A percentile compares a stretch with the other conserved stretches of the same genome.
phyloP scores from a whole-genome alignment of 2,113 vertebrate species.

The Zingel zingel region DNA sequence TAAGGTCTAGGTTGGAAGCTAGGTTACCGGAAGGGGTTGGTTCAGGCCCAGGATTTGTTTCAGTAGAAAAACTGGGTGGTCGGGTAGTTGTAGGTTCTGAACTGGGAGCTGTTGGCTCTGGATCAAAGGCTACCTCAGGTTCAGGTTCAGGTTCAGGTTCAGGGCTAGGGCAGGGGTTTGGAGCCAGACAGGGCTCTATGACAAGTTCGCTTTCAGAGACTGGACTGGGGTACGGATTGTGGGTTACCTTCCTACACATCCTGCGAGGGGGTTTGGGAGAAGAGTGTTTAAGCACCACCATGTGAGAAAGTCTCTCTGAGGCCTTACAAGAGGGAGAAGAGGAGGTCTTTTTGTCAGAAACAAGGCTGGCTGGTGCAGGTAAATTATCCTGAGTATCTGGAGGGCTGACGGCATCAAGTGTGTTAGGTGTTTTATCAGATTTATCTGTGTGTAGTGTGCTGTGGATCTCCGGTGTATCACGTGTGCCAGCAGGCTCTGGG shows the following conservation, averaged over 20 bases:
- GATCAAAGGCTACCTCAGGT: conserved; percentile 25
- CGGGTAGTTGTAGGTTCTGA: conserved; percentile 16
- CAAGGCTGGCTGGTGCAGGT: conserved; percentile 69
- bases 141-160: conserved; percentile 50
- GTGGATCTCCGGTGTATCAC: conserved; percentile 57
- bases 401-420: conserved; percentile 46
- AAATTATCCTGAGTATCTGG: conserved; percentile 74
- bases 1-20: conserved; percentile 36
- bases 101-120: conserved; percentile 20
- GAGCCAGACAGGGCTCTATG: conserved; percentile 24
- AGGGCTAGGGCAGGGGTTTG: conserved; percentile 29
- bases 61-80: not conserved
- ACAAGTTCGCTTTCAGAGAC: conserved; percentile 54
- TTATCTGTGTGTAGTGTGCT: conserved; percentile 45
- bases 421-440: conserved; percentile 60
- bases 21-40: conserved; percentile 24
- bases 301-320: conserved; percentile 81
- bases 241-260: conserved; percentile 83
- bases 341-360: conserved; percentile 78
- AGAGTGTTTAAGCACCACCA: conserved; percentile 86
- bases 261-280: conserved; percentile 85
- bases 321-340: conserved; percentile 75
- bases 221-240: conserved; percentile 24
- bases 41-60: conserved; percentile 31
- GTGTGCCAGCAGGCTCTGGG: conserved; percentile 33